These are phyloP conservation scores for Leuctra nigra DNA, from an alignment of 2,888 invertebrate species.

Conservation along the genomic window DNA sequence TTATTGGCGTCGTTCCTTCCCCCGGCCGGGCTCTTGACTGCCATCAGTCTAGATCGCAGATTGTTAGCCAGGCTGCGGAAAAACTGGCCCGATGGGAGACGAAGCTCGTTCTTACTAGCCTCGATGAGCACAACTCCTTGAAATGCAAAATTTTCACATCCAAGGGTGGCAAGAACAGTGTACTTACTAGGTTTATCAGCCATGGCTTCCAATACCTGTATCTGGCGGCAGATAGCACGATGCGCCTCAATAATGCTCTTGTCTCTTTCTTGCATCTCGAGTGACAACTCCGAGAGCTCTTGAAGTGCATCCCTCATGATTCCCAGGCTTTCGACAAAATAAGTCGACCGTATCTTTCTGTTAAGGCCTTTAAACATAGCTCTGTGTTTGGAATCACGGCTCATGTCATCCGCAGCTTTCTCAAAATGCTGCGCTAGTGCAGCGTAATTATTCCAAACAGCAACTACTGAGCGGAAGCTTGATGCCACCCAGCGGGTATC, in stretches of 20 bases:
- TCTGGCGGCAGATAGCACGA: neutral
- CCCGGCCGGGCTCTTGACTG: neutral
- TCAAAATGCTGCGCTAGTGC: conserved; percentile 18
- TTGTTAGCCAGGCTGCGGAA: neutral
- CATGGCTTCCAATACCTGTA: neutral
- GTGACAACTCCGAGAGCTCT: neutral
- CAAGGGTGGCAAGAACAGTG: neutral
- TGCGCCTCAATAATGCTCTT: neutral
- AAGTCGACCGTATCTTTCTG: neutral
- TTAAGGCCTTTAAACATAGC: neutral
- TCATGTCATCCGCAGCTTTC: neutral
- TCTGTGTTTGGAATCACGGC: neutral
- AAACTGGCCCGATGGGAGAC: neutral
- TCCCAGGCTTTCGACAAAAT: neutral
- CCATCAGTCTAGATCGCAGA: neutral
- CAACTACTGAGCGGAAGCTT: conserved; percentile 23
- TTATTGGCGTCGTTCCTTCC: neutral
- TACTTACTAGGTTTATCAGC: neutral
- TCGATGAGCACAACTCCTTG: neutral
- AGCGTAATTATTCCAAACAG: conserved; percentile 23
- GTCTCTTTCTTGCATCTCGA: neutral
- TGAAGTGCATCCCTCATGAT: neutral
- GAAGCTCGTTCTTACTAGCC: neutral
- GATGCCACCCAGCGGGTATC: conserved; percentile 26
- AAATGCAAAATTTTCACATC: neutral